Evolutionary conservation across 1,140 invertebrate genomes (phyloP).

Genomic region (Pogonognathellus flavescens): DNA sequence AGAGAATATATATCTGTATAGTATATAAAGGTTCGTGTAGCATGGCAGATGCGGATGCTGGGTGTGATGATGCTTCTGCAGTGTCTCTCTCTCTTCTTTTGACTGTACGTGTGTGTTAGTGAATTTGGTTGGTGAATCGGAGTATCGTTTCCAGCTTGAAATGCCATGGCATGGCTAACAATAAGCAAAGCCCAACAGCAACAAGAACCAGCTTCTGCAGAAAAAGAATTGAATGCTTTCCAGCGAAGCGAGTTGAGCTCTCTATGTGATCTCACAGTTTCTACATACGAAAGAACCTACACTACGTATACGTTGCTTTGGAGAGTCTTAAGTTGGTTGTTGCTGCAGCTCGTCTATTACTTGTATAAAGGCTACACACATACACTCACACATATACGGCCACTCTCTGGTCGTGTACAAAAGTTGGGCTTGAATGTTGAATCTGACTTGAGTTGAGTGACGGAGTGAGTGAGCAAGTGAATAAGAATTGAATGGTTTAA

Average conservation of each 20-base stretch:
- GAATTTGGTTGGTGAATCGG: neutral
- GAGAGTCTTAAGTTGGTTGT: conserved; percentile 7
- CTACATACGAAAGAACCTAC: neutral
- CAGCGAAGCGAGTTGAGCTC: conserved; percentile 28
- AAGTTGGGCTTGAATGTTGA: conserved; percentile 1
- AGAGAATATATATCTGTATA: neutral
- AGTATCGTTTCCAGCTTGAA: neutral
- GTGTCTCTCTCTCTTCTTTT: neutral
- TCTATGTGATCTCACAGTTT: neutral
- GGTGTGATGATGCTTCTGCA: conserved; percentile 36
- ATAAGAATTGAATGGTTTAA: conserved; percentile 43
- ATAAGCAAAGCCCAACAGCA: conserved; percentile 43
- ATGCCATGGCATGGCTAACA: conserved; percentile 11
- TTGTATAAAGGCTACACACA: neutral
- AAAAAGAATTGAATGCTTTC: conserved; percentile 49
- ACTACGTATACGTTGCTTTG: neutral
- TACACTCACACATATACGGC: neutral
- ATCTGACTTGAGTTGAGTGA: conserved; percentile 32
- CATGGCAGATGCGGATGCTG: conserved; percentile 44
- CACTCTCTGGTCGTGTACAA: neutral
- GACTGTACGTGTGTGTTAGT: neutral
- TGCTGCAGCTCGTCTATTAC: neutral
- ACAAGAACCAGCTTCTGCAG: conserved; percentile 47
- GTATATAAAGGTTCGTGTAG: neutral
- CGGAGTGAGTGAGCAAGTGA: conserved; percentile 45